Evolutionary conservation across 2,113 vertebrate species (phyloP).

Genomic region (Ceyx margarethae): DNA sequence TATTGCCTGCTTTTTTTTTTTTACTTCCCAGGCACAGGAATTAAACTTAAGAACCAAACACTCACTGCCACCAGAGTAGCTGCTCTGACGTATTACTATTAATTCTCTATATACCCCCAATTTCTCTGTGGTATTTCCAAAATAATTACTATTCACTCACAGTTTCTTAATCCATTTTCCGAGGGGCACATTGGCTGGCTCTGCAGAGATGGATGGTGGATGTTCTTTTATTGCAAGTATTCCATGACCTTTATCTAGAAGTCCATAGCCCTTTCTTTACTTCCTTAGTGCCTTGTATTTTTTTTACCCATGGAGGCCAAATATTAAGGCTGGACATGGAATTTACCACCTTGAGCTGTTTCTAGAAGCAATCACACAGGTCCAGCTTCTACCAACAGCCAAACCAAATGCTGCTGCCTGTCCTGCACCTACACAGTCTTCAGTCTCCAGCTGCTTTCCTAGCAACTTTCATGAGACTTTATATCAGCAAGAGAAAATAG

Average conservation of each 20-base stretch:
- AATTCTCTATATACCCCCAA: neutral
- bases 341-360: neutral
- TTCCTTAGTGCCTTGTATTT: neutral
- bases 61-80: neutral
- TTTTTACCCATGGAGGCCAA: neutral
- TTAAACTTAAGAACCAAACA: neutral
- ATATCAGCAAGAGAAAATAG: neutral
- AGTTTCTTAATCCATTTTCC: slow-evolving; percentile 40
- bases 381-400: neutral
- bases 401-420: neutral
- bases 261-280: neutral
- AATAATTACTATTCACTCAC: slow-evolving; percentile 12
- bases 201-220: neutral
- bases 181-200: neutral
- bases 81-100: neutral
- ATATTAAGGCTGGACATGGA: neutral
- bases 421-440: neutral
- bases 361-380: neutral
- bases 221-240: neutral
- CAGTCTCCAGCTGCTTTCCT: neutral
- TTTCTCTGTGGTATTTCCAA: slow-evolving; percentile 38
- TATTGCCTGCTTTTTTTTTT: neutral
- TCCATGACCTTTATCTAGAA: neutral
- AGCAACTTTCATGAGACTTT: neutral
- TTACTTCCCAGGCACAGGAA: neutral